Base-by-base conservation (phyloP, 2,888 invertebrate species). In the Eupithecia subumbrata region DNA sequence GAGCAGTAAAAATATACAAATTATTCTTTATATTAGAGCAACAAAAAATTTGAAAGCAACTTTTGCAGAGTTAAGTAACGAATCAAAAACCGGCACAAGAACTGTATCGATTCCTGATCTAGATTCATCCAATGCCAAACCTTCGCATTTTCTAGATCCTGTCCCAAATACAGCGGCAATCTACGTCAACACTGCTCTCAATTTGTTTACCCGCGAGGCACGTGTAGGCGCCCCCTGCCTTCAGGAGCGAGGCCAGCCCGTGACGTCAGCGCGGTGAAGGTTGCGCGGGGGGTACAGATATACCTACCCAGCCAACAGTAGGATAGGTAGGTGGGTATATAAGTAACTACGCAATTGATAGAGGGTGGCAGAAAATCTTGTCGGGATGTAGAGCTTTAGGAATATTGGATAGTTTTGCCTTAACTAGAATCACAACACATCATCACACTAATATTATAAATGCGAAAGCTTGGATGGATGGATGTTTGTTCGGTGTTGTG, bases 241-340 rank as follows among this genome's bases (percentile, higher is more conserved):
- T 34, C 68, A 43, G 66, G 66, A 67, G 14, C 68, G 68, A 68
- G 43, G 68, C 25, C 68, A 40, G 43, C 43, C 43, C 25, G 68
- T 68, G 68, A 68, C 68, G 68, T 68, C 68, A 68, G 68, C 43
- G 18, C 34, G 52, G 52, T 56, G 52, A 43, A 67, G 67, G 67
- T 40, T 67, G 67, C 67, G 67, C 22, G 64, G 34, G 64, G 7
- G 8, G 34, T 34, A 34, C 64, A 64, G 56, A 60, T 60, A 16
- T 30, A 48, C 30, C 63, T 16, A 16, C 18, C 22, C 34, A 22
- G 22, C 52, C 11, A 56, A n/a, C 52, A 22, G 3, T 22, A 56
- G 22, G 11, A 56, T 56, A 22, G 52, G 16, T 43, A 5, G 45
- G 56, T 56, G 1, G 12, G 60, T n/a, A n/a, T n/a, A n/a, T n/a